phyloP scores from a whole-genome alignment of 2,888 invertebrate genomes.

The Holacanthella duospinosa region DNA sequence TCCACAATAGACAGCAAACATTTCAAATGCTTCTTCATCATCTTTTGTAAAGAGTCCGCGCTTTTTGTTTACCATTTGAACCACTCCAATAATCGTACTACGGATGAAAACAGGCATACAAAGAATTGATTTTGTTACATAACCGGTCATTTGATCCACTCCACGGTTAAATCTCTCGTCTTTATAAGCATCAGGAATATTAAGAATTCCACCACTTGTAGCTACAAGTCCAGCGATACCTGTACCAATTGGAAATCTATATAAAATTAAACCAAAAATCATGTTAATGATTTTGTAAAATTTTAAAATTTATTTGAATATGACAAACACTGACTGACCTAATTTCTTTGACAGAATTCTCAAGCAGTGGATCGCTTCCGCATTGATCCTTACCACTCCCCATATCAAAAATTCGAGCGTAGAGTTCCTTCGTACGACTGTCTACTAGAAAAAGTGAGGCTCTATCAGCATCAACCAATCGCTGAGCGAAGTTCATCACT shows the following conservation, averaged over 20 bases:
- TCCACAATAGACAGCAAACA: conserved; percentile 75
- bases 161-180: conserved; percentile 65
- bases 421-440: conserved; percentile 58
- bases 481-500: conserved; percentile 72
- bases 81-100: conserved; percentile 67
- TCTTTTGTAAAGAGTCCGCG: conserved; percentile 41
- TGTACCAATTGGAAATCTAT: conserved; percentile 59
- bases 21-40: conserved; percentile 71
- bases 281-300: no score
- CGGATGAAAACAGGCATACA: conserved; percentile 80
- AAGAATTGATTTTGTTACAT: conserved; percentile 54
- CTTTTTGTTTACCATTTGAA: conserved; percentile 69
- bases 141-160: conserved; percentile 52
- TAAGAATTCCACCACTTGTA: conserved; percentile 63
- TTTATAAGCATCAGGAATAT: conserved; percentile 70
- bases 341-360: conserved; percentile 38
- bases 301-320: no score
- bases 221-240: conserved; percentile 78
- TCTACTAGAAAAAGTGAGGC: conserved; percentile 75
- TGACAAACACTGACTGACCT: no score
- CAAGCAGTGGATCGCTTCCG: conserved; percentile 39
- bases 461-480: conserved; percentile 68
- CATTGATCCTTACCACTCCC: conserved; percentile 40
- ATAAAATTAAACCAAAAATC: conserved; percentile 4
- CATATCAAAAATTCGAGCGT: conserved; percentile 67